phyloP scores from a whole-genome alignment of 2,888 invertebrate species.

The Agrilus mali region DNA sequence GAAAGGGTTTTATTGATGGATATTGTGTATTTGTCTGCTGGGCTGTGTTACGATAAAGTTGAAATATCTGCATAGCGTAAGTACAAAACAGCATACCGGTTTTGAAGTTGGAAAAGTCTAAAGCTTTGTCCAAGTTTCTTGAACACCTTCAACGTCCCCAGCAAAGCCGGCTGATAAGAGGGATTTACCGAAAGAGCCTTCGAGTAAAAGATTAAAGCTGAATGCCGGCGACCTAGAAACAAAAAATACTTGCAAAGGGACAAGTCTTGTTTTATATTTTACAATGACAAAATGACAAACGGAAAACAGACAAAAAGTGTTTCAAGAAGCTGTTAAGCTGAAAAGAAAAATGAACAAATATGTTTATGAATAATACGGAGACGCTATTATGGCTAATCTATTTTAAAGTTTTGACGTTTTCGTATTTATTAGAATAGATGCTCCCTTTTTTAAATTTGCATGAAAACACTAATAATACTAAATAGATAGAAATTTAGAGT shows the following conservation, averaged over 20 bases:
- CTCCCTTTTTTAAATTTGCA: too few relatives aligned
- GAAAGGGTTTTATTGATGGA: too few relatives aligned
- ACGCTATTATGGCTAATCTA: too few relatives aligned
- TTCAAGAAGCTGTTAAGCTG: too few relatives aligned
- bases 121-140: slow-evolving; percentile 51
- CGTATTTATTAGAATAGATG: too few relatives aligned
- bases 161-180: slow-evolving; percentile 41
- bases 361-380: too few relatives aligned
- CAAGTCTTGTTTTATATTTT: slow-evolving; percentile 9
- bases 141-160: slow-evolving; percentile 48
- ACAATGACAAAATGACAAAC: background rate
- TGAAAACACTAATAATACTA: too few relatives aligned
- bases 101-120: slow-evolving; percentile 42
- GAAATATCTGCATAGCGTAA: background rate
- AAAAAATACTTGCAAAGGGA: slow-evolving; percentile 7
- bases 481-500: too few relatives aligned
- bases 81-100: background rate
- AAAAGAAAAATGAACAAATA: too few relatives aligned
- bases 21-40: too few relatives aligned
- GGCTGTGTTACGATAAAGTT: background rate
- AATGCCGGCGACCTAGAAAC: slow-evolving; percentile 38
- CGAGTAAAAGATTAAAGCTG: slow-evolving; percentile 43
- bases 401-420: too few relatives aligned
- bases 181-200: slow-evolving; percentile 40
- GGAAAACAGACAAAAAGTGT: too few relatives aligned